phyloP scores from a whole-genome alignment of 2,797 vertebrate species.

The Megalops cyprinoides region DNA sequence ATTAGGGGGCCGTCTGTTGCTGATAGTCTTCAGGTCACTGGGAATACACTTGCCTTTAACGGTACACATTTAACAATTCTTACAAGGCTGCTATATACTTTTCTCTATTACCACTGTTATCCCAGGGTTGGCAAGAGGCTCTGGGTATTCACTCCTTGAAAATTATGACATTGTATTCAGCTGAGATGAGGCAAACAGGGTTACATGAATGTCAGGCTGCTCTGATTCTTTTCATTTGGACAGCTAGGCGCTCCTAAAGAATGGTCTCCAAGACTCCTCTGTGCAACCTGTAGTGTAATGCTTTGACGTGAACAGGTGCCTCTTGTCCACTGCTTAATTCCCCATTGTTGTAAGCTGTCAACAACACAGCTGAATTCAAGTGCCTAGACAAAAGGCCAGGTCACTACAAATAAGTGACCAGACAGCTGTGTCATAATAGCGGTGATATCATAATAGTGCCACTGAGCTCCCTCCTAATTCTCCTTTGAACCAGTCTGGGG shows the following conservation, averaged over 20 bases:
- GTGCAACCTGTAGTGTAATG: neutral
- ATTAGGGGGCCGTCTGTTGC: no score
- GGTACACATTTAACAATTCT: no score
- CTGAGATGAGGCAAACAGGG: constrained; percentile 44
- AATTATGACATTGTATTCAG: no score
- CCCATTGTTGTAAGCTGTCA: neutral
- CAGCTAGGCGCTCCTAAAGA: neutral
- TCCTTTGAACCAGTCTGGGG: neutral
- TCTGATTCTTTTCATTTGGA: constrained; percentile 17
- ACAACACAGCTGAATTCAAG: neutral
- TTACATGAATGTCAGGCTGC: constrained; percentile 35
- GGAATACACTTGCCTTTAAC: no score
- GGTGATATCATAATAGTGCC: neutral
- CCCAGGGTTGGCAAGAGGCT: no score
- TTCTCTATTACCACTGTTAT: no score
- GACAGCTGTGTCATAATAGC: constrained; percentile 5
- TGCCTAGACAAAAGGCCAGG: neutral
- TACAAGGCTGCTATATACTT: no score
- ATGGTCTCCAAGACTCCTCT: neutral
- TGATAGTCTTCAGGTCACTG: no score
- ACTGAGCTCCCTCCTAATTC: constrained; percentile 6
- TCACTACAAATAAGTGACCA: neutral
- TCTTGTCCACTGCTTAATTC: neutral
- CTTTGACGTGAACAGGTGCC: neutral
- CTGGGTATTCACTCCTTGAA: no score